These are phyloP conservation scores for Gisinianus flammeolus DNA, from an alignment of 2,888 invertebrate genomes.

Conservation along the genomic window DNA sequence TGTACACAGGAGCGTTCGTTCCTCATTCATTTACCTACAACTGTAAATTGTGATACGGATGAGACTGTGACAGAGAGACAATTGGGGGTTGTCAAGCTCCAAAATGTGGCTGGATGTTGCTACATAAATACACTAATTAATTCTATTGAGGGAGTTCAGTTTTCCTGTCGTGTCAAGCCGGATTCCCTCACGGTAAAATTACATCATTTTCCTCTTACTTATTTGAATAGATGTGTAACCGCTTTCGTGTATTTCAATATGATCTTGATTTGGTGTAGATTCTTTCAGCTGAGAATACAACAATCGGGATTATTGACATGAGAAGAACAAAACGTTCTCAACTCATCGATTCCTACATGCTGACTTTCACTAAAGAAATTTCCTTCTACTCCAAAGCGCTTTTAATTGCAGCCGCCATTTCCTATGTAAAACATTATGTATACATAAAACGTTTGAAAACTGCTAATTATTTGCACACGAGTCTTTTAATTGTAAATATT, in stretches of 20 bases:
- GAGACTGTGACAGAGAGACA: not conserved
- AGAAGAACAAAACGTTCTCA: constrained; percentile 10
- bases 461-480: not conserved
- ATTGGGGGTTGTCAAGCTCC: constrained; percentile 23
- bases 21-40: not conserved
- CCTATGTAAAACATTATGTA: not conserved
- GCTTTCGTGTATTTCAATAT: not conserved
- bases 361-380: constrained; percentile 16
- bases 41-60: not conserved
- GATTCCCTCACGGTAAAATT: constrained; percentile 18
- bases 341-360: constrained; percentile 18
- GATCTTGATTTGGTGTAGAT: not conserved
- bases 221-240: not conserved
- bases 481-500: not conserved
- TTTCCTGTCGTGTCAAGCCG: constrained; percentile 6
- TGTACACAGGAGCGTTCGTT: constrained; percentile 20
- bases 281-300: not conserved
- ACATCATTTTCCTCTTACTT: not conserved
- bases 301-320: constrained; percentile 17
- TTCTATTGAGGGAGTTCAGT: not conserved
- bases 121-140: constrained; percentile 2
- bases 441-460: not conserved
- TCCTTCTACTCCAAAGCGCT: constrained; percentile 21
- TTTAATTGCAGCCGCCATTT: constrained; percentile 14
- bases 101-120: not conserved